Evolutionary conservation across 1,140 invertebrate genomes (phyloP).

Genomic region (Latrodectus geometricus): DNA sequence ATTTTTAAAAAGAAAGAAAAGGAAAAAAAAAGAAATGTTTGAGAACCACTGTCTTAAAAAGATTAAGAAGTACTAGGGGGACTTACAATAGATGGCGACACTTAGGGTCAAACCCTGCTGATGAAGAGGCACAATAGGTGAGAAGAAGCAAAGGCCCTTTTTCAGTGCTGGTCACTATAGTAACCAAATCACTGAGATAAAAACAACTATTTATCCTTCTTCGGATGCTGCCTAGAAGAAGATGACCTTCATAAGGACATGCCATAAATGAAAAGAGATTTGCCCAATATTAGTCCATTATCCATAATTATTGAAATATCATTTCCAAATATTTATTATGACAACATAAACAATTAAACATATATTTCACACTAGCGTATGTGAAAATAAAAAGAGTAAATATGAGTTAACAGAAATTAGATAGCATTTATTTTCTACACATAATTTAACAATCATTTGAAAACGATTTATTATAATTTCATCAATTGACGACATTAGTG

Average conservation of each 20-base stretch:
- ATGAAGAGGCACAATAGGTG: constrained; percentile 57
- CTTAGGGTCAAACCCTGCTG: constrained; percentile 42
- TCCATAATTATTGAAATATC: too few species aligned
- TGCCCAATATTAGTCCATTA: too few species aligned
- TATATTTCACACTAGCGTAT: too few species aligned
- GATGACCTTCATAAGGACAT: constrained; percentile 1
- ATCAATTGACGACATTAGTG: too few species aligned
- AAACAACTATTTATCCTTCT: constrained; percentile 56
- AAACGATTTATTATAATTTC: too few species aligned
- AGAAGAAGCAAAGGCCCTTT: constrained; percentile 48
- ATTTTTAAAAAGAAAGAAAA: background rate
- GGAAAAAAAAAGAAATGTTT: constrained; percentile 28
- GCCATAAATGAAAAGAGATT: too few species aligned
- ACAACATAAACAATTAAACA: too few species aligned
- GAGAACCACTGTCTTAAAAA: constrained; percentile 58
- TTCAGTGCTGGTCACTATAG: constrained; percentile 47
- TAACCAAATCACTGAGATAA: constrained; percentile 58
- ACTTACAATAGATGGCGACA: constrained; percentile 50
- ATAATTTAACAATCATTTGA: too few species aligned
- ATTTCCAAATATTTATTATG: too few species aligned
- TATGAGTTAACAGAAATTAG: too few species aligned
- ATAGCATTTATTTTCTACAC: too few species aligned
- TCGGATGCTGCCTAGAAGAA: constrained; percentile 54
- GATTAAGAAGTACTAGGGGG: constrained; percentile 47
- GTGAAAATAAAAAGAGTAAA: too few species aligned